Evolutionary conservation across 2,797 vertebrate genomes (phyloP).

Genomic region (Phylloscopus collybita): DNA sequence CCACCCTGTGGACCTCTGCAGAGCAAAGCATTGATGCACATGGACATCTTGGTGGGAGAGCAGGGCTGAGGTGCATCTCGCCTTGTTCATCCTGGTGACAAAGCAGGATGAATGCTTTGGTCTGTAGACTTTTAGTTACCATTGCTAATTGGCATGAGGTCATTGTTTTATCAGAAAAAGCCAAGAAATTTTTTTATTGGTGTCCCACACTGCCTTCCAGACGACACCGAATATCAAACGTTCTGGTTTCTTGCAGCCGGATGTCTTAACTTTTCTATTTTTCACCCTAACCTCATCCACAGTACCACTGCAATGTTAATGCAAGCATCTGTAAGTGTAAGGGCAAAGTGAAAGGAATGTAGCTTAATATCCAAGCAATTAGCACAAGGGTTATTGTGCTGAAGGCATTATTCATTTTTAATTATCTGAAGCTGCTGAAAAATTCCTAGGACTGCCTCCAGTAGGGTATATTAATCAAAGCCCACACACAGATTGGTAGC

Average conservation of each 20-base stretch:
- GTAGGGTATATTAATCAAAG: slow-evolving; percentile 11
- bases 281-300: background rate
- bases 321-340: slow-evolving; percentile 4
- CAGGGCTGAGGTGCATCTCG: background rate
- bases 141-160: background rate
- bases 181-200: background rate
- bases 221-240: background rate
- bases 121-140: background rate
- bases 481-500: slow-evolving; percentile 50
- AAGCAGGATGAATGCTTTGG: background rate
- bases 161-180: background rate
- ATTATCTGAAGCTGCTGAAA: slow-evolving; percentile 60
- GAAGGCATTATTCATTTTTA: slow-evolving; percentile 56
- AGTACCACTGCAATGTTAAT: background rate
- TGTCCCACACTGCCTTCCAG: background rate
- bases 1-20: background rate
- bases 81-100: background rate
- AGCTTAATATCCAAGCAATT: slow-evolving; percentile 52
- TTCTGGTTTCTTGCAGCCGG: background rate
- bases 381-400: slow-evolving; percentile 57
- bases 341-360: slow-evolving; percentile 46
- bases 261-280: background rate
- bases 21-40: rapidly evolving
- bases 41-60: background rate
- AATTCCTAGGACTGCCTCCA: slow-evolving; percentile 61